Evolutionary conservation across 1,140 invertebrate genomes (phyloP).

Genomic region (Carposina sasakii): DNA sequence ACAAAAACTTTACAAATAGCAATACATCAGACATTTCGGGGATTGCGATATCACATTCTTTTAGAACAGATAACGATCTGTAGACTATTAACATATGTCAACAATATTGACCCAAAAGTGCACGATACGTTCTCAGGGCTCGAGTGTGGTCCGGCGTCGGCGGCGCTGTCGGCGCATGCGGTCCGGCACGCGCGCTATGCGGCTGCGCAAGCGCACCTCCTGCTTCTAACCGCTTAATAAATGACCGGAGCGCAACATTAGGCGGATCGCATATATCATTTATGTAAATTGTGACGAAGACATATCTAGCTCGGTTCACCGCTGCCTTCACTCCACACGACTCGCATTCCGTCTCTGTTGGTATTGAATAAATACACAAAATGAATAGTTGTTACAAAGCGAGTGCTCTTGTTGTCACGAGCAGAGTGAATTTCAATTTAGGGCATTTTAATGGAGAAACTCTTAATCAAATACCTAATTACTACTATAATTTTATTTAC

Average conservation of each 20-base stretch:
- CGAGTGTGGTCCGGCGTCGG: constrained; percentile 56
- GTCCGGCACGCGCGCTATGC: constrained; percentile 63
- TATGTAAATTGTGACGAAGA: constrained; percentile 73
- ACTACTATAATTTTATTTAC: too few species aligned
- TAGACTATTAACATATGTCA: constrained; percentile 55
- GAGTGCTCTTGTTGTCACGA: too few species aligned
- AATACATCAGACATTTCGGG: background rate
- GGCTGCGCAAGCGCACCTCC: constrained; percentile 33
- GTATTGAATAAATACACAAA: constrained; percentile 43
- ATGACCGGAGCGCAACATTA: constrained; percentile 63
- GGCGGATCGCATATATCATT: constrained; percentile 70
- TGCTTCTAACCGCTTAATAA: constrained; percentile 56
- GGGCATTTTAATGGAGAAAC: too few species aligned
- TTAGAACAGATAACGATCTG: constrained; percentile 41
- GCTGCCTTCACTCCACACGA: constrained; percentile 56
- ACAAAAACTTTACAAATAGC: constrained; percentile 29
- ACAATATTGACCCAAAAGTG: constrained; percentile 48
- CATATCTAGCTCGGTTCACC: constrained; percentile 57
- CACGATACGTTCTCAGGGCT: constrained; percentile 31
- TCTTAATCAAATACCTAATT: too few species aligned
- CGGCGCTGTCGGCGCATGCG: constrained; percentile 46
- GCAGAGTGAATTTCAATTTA: too few species aligned
- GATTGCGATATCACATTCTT: background rate
- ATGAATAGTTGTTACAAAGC: constrained; percentile 34
- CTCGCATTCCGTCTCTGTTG: constrained; percentile 51